Evolutionary conservation across 2,888 invertebrate species (phyloP).

Genomic region (Parascotia fuliginaria): DNA sequence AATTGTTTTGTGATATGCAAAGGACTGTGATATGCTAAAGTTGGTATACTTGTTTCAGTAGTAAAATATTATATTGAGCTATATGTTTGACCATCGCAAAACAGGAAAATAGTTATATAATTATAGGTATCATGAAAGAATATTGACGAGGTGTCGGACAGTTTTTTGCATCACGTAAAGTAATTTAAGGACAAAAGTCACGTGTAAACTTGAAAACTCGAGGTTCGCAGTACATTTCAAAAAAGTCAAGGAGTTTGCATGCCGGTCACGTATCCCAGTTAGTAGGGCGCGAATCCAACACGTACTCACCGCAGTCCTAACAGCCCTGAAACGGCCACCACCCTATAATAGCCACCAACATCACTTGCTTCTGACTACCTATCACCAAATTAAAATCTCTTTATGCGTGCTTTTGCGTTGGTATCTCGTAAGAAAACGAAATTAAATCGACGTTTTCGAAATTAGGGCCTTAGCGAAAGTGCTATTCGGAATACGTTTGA

Average conservation of each 20-base stretch:
- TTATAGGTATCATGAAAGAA: conserved; percentile 19
- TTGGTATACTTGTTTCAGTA: no score
- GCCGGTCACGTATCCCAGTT: conserved; percentile 74
- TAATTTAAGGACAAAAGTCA: conserved; percentile 40
- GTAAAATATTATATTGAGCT: no score
- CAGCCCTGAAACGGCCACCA: conserved; percentile 74
- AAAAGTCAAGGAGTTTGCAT: conserved; percentile 52
- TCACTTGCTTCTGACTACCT: conserved; percentile 60
- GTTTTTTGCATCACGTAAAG: conserved; percentile 30
- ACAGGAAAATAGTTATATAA: no score
- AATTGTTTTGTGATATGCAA: no score
- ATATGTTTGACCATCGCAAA: no score
- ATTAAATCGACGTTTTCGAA: conserved; percentile 50
- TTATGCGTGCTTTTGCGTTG: conserved; percentile 41
- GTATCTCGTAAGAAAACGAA: conserved; percentile 46
- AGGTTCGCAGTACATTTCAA: conserved; percentile 51
- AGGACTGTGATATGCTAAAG: no score
- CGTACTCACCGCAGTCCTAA: conserved; percentile 73
- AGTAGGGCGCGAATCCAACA: conserved; percentile 79
- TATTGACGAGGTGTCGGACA: conserved; percentile 27
- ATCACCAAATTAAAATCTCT: conserved; percentile 79
- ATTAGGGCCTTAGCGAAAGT: conserved; percentile 33
- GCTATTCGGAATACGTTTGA: conserved; percentile 22
- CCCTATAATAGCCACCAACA: conserved; percentile 71
- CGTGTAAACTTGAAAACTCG: conserved; percentile 45